Conservation (phyloP, 2,113 vertebrate species). For the Speoplatyrhinus poulsoni region DNA sequence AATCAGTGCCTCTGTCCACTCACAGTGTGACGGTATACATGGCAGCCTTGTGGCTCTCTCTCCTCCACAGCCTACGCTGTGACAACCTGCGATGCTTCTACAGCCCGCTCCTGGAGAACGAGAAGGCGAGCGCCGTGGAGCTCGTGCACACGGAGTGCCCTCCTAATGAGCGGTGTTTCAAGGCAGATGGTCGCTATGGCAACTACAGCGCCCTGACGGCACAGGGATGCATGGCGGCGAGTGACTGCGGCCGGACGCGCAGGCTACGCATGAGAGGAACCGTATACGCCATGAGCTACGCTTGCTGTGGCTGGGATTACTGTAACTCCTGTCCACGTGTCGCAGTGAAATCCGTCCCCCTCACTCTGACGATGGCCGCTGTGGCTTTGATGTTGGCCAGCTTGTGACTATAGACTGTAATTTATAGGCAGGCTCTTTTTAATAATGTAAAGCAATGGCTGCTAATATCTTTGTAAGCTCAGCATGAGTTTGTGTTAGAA, state of each 20-base stretch:
- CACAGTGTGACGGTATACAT: constrained; percentile 9
- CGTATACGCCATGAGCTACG: constrained; percentile 56
- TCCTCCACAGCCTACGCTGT: constrained; percentile 55
- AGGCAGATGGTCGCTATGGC: constrained; percentile 57
- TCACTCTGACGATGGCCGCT: constrained; percentile 26
- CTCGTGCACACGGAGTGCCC: constrained; percentile 59
- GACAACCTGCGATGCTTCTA: constrained; percentile 66
- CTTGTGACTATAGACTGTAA: constrained; percentile 17
- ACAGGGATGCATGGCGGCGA: constrained; percentile 60
- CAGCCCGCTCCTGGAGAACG: constrained; percentile 54
- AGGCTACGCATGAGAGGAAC: constrained; percentile 36
- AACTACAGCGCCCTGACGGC: constrained; percentile 47
- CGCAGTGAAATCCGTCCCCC: background rate
- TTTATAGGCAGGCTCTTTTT: background rate
- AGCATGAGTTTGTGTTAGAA: constrained; percentile 27
- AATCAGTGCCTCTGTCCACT: background rate
- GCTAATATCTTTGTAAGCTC: constrained; percentile 15
- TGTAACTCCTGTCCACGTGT: constrained; percentile 64
- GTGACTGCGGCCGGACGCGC: constrained; percentile 38
- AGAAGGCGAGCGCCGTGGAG: constrained; percentile 15
- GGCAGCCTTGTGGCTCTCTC: constrained; percentile 32
- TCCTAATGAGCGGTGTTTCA: constrained; percentile 63
- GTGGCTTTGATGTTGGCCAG: background rate
- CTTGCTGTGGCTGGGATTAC: constrained; percentile 64
- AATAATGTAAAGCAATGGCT: background rate